These are phyloP conservation scores for Trichopoda pennipes DNA, from an alignment of 2,888 invertebrate species.

Conservation along the genomic window DNA sequence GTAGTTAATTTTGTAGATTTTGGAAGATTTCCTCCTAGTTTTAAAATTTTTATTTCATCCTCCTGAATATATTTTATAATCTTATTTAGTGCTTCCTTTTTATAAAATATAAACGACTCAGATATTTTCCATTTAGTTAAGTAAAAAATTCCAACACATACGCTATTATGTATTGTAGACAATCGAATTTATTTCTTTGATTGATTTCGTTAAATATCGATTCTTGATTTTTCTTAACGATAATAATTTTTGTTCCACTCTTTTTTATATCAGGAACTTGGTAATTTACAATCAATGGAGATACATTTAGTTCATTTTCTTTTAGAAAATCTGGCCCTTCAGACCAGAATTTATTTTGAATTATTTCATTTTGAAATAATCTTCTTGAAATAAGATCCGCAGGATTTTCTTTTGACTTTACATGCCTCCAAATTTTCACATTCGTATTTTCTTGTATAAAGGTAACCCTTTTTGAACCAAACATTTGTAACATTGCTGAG, in stretches of 20 bases:
- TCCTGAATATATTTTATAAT: conserved; percentile 1
- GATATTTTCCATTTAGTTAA: background rate
- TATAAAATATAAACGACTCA: background rate
- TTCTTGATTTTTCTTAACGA: too few species aligned
- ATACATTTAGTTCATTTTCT: too few species aligned
- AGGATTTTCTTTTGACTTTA: background rate
- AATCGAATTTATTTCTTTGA: background rate
- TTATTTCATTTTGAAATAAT: background rate
- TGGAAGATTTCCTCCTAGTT: background rate
- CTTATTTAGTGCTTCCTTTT: background rate
- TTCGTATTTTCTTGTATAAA: background rate
- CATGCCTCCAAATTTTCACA: background rate
- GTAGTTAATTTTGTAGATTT: background rate
- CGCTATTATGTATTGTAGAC: background rate
- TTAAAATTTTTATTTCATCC: background rate
- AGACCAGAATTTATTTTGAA: background rate
- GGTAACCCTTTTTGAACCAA: background rate
- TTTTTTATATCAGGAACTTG: background rate
- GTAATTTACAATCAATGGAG: background rate
- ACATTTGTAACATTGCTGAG: background rate
- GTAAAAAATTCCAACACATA: background rate
- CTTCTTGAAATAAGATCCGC: background rate
- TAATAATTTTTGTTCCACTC: too few species aligned
- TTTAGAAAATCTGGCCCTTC: too few species aligned
- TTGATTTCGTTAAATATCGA: background rate